Percentiles rank a stretch among this genome's conserved stretches.
Evolutionary conservation across 2,113 vertebrate species (phyloP).

Genomic region (Cyrtonyx montezumae): DNA sequence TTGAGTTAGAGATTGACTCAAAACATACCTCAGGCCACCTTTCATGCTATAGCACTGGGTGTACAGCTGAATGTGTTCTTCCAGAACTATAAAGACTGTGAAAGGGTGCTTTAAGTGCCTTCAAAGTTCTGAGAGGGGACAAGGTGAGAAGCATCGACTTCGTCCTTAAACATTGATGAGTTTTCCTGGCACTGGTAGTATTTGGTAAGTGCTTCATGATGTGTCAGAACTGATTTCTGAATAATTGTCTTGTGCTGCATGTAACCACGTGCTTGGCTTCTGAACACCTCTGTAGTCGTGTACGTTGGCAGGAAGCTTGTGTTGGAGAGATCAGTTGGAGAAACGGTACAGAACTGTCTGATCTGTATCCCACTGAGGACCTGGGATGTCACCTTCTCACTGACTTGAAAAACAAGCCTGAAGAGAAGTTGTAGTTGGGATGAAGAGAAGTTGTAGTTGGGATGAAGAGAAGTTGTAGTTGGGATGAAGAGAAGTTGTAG

Average conservation of each 20-base stretch:
- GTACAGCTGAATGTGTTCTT: not conserved
- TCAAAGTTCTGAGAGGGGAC: not conserved
- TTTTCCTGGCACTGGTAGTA: not conserved
- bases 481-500: not conserved
- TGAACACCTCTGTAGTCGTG: not conserved
- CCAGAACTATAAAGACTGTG: not conserved
- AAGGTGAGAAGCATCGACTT: not conserved
- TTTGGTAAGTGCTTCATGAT: not conserved
- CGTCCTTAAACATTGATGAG: not conserved
- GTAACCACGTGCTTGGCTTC: not conserved
- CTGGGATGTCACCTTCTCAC: not conserved
- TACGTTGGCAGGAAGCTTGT: not conserved
- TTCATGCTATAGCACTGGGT: not conserved
- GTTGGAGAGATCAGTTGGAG: constrained; percentile 31
- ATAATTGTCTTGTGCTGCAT: not conserved
- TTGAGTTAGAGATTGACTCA: not conserved
- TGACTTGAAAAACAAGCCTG: not conserved
- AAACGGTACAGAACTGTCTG: not conserved
- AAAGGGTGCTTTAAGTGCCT: not conserved
- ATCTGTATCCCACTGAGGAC: not conserved
- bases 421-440: not conserved
- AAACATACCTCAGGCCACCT: not conserved
- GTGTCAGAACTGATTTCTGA: not conserved
- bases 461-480: not conserved
- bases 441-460: not conserved